These are phyloP conservation scores for Australoheros scitulus DNA, from an alignment of 2,113 vertebrate species.

Conservation along the genomic window DNA sequence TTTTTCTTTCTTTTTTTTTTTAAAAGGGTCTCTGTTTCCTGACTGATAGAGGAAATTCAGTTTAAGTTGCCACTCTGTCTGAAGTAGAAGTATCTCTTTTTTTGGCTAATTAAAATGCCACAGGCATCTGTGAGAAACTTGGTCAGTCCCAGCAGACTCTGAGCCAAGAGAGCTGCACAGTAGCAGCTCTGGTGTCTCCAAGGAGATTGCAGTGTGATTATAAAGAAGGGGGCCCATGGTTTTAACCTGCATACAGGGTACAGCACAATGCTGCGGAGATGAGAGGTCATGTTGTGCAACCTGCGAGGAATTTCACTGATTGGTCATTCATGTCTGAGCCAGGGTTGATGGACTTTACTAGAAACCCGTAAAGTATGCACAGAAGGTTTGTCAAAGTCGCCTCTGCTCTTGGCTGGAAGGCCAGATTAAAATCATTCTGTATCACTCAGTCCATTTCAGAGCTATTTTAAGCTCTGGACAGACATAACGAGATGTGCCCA, in stretches of 20 bases:
- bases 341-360: conserved; percentile 13
- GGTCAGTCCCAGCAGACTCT: conserved; percentile 2
- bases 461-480: conserved; percentile 41
- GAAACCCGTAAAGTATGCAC: conserved; percentile 11
- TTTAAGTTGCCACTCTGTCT: conserved; percentile 14
- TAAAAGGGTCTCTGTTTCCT: background rate
- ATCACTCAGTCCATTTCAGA: conserved; percentile 28
- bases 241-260: conserved; percentile 28
- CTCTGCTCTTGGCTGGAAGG: conserved; percentile 33
- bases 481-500: conserved; percentile 10
- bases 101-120: conserved; percentile 74
- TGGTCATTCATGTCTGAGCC: conserved; percentile 31
- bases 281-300: conserved; percentile 36
- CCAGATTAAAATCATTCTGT: conserved; percentile 50
- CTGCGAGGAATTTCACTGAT: conserved; percentile 49
- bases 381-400: conserved; percentile 26
- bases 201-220: conserved; percentile 54
- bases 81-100: conserved; percentile 41
- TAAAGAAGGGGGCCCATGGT: conserved; percentile 38
- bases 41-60: background rate
- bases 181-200: conserved; percentile 62
- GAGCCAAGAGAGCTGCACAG: conserved; percentile 61
- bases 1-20: background rate
- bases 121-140: conserved; percentile 64
- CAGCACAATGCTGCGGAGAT: conserved; percentile 56